Conservation (phyloP, 2,888 invertebrate genomes). For the Ochropleura leucogaster region DNA sequence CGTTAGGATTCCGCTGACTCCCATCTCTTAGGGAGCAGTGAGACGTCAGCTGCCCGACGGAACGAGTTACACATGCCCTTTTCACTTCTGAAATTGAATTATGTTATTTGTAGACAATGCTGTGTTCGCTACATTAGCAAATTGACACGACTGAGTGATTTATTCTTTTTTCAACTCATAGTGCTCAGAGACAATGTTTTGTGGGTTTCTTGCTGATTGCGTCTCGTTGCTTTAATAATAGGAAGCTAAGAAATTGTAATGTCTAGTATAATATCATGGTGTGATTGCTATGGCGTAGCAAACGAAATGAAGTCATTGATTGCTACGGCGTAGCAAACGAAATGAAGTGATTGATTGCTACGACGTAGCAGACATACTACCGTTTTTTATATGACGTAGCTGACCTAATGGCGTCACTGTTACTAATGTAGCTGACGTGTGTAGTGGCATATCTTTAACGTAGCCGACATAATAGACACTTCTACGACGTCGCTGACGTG, state of each 20-base stretch:
- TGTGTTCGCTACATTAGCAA: constrained; percentile 56
- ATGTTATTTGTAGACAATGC: constrained; percentile 42
- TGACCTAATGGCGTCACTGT: background rate
- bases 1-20: constrained; percentile 7
- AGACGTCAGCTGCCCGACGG: constrained; percentile 59
- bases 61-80: constrained; percentile 34
- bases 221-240: background rate
- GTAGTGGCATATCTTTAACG: background rate
- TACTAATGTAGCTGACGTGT: background rate
- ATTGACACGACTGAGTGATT: constrained; percentile 50
- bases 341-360: background rate
- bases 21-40: constrained; percentile 4
- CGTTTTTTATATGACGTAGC: background rate
- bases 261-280: no score
- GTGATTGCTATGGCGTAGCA: no score
- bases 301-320: background rate
- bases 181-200: constrained; percentile 9
- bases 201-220: background rate
- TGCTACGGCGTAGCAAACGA: background rate
- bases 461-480: background rate
- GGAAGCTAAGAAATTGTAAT: background rate
- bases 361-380: background rate
- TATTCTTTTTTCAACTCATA: constrained; percentile 31
- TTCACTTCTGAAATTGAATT: constrained; percentile 51
- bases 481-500: background rate